These are phyloP conservation scores for Numenius arquata DNA, from an alignment of 2,113 vertebrate genomes.

Conservation along the genomic window DNA sequence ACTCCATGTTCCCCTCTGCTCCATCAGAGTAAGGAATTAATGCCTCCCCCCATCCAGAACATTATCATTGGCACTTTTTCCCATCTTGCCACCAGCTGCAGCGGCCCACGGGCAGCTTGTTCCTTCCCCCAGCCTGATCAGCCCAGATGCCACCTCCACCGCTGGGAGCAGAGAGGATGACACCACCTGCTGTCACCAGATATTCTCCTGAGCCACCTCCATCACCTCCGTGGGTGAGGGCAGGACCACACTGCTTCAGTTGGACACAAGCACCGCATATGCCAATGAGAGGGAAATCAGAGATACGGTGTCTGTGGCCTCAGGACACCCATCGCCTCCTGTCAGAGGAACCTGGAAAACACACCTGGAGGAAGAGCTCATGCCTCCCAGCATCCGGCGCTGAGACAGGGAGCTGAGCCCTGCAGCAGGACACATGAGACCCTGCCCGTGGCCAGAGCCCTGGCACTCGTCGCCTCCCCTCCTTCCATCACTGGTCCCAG, in stretches of 20 bases:
- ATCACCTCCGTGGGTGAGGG: not conserved
- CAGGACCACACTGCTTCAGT: not conserved
- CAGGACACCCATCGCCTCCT: not conserved
- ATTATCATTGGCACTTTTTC: no score
- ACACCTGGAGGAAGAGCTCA: not conserved
- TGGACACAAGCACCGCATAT: rapidly evolving
- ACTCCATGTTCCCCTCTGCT: not conserved
- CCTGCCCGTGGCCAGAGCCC: rapidly evolving
- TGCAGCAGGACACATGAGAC: not conserved
- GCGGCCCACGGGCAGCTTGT: not conserved
- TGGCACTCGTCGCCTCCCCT: not conserved
- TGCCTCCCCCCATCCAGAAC: rapidly evolving
- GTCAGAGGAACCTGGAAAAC: not conserved
- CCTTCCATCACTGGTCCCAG: no score
- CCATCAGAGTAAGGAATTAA: not conserved
- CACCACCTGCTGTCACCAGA: not conserved
- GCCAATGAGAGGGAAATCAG: not conserved
- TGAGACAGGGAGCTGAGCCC: not conserved
- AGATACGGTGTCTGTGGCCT: rapidly evolving
- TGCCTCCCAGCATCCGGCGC: not conserved
- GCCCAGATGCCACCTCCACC: not conserved
- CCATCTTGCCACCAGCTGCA: not conserved
- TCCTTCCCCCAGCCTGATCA: not conserved
- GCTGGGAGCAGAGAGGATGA: not conserved
- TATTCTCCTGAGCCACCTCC: not conserved